Conservation (phyloP, 2,888 invertebrate genomes). For the Limnephilus auricula region DNA sequence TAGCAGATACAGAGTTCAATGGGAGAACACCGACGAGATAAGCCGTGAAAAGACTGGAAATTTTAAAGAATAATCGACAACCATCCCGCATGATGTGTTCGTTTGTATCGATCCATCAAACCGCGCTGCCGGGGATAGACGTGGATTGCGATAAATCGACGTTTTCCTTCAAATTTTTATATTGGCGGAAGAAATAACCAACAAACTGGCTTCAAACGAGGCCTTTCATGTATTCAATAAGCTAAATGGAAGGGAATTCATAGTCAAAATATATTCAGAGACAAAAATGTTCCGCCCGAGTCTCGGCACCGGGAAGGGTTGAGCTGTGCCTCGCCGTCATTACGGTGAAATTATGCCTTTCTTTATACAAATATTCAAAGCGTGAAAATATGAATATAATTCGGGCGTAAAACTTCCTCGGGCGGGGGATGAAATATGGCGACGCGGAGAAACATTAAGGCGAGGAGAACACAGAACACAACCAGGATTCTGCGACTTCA, state of each 20-base stretch:
- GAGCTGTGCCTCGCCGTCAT: conserved; percentile 30
- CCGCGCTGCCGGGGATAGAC: not conserved
- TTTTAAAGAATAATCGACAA: conserved; percentile 20
- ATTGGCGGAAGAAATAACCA: not conserved
- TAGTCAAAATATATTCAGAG: not conserved
- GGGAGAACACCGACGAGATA: not conserved
- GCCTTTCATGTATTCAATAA: not conserved
- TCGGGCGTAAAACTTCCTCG: conserved; percentile 48
- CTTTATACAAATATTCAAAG: conserved; percentile 59
- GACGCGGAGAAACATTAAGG: conserved; percentile 36
- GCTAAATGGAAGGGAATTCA: conserved; percentile 4
- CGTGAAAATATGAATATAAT: conserved; percentile 59
- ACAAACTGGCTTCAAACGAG: not conserved
- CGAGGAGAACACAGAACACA: not conserved
- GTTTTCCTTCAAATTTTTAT: not conserved
- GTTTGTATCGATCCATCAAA: conserved; percentile 7
- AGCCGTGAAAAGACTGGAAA: not conserved
- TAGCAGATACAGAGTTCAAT: not conserved
- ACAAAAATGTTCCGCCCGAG: not conserved
- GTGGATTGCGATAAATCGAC: not conserved
- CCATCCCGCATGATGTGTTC: conserved; percentile 21
- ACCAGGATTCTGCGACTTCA: not conserved
- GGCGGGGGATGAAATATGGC: conserved; percentile 43
- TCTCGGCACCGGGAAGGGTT: not conserved
- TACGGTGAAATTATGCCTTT: conserved; percentile 41